Base-by-base conservation (phyloP, 2,888 invertebrate species). In the Drosophila quinaria region DNA sequence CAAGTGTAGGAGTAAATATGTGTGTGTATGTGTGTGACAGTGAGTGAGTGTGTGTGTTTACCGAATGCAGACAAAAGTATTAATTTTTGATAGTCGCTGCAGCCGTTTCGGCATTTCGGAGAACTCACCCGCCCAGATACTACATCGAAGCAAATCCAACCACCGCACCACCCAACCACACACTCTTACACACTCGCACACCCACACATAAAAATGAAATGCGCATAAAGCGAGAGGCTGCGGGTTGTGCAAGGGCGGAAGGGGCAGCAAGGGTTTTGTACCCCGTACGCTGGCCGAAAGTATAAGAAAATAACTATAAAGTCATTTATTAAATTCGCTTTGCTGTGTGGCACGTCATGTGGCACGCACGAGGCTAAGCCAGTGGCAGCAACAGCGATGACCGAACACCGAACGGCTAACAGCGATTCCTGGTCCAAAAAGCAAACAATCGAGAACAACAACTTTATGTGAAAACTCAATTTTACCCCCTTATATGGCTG, bases 271-370 rank as follows among this genome's bases (percentile, higher is more conserved):
- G 89, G 81, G 78, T 22, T 70, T 80, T 75, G 67, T 25, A 59
- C 29, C 33, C 55, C 31, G 60, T 50, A 35, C 39, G 42, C 25
- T 59, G 51, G 13, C 22, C 46, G 59, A 29, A 52, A 56, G 50
- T 58, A 75, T 66, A 70, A 69, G 74, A 74, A 80, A 74, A 87
- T 69, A 87, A 86, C 89, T 86, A 87, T 90, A 87, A 89, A 89
- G 80, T 86, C 86, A 88, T 87, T 87, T 87, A 87, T 89, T 87
- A 88, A 87, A 89, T 87, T 89, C 83, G 77, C 70, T 78, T 68
- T 79, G 71, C 63, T 65, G 50, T 73, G 62, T 52, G 70, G 62
- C 66, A 69, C 69, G 52, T 67, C 82, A 71, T 73, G 70, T 64
- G 65, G 74, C 71, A 73, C 77, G 74, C 77, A 86, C 60, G 66